These are phyloP conservation scores for Agonopterix alstromeriana DNA, from an alignment of 2,888 invertebrate species.

Conservation along the genomic window DNA sequence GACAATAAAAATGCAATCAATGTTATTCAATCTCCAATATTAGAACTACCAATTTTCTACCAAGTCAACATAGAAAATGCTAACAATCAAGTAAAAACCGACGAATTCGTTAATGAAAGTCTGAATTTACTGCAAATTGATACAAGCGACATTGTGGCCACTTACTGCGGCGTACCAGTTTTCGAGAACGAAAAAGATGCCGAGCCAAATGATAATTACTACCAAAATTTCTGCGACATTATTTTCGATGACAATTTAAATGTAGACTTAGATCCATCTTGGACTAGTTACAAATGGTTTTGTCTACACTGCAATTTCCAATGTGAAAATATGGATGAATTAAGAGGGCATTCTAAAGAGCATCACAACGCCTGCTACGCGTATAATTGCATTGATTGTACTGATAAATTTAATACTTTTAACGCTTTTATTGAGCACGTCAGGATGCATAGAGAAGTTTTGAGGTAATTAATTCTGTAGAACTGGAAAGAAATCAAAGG, in stretches of 20 bases:
- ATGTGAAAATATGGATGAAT: constrained; percentile 7
- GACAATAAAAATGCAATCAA: too few species aligned
- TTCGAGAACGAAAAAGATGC: not conserved
- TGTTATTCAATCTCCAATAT: too few species aligned
- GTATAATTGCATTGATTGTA: constrained; percentile 15
- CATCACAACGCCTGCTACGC: constrained; percentile 13
- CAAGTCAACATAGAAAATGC: too few species aligned
- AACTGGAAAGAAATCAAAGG: not conserved
- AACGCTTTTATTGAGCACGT: constrained; percentile 16
- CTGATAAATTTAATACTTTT: constrained; percentile 11
- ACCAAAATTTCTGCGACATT: too few species aligned
- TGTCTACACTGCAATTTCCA: constrained; percentile 11
- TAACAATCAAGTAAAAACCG: too few species aligned
- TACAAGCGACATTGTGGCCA: too few species aligned
- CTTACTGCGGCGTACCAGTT: too few species aligned
- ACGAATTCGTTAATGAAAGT: not conserved
- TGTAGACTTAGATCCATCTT: constrained; percentile 5
- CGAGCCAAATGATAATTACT: not conserved
- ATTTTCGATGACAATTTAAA: too few species aligned
- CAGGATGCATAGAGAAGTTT: constrained; percentile 22
- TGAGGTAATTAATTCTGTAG: constrained; percentile 54
- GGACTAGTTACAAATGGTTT: constrained; percentile 13
- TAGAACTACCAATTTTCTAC: too few species aligned
- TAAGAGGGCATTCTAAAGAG: constrained; percentile 13
- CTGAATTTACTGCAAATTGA: too few species aligned